Evolutionary conservation across 2,797 vertebrate genomes (phyloP).

Genomic region (Denticeps clupeoides): DNA sequence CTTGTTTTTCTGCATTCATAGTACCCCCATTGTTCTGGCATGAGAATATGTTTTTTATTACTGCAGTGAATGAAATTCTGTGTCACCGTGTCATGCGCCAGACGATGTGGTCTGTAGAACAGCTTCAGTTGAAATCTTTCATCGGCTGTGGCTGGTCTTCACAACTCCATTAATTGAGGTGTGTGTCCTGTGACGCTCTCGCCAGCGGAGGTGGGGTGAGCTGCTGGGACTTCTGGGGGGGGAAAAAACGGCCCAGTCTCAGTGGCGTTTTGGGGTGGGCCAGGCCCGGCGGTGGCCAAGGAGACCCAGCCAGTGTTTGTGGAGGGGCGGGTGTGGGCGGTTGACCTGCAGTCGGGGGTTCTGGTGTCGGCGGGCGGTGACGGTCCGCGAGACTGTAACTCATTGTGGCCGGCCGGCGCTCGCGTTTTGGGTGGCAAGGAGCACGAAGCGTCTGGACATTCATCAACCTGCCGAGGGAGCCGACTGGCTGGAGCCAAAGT

Average conservation of each 20-base stretch:
- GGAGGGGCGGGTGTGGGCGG: conserved; percentile 45
- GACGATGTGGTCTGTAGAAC: too few species aligned
- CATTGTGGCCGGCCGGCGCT: conserved; percentile 77
- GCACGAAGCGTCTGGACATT: conserved; percentile 78
- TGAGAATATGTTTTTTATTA: too few species aligned
- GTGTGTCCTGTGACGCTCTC: conserved; percentile 9
- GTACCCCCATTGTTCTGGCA: too few species aligned
- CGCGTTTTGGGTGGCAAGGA: conserved; percentile 74
- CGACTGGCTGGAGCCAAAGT: conserved; percentile 81
- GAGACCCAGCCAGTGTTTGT: conserved; percentile 67
- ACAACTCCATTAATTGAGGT: too few species aligned
- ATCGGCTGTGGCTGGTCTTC: too few species aligned
- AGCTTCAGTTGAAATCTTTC: too few species aligned
- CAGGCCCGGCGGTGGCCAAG: conserved; percentile 27
- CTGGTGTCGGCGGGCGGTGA: conserved; percentile 46
- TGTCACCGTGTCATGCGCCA: too few species aligned
- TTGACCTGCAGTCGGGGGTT: conserved; percentile 11
- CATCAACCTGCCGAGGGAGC: conserved; percentile 83
- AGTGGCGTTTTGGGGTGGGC: conserved; percentile 35
- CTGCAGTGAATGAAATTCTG: too few species aligned
- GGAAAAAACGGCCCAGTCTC: conserved; percentile 37
- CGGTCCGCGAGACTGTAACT: conserved; percentile 80
- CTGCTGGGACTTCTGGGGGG: conserved; percentile 8
- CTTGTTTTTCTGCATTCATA: too few species aligned
- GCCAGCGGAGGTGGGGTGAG: conserved; percentile 3